Percentiles rank a stretch among this genome's conserved stretches.
Evolutionary conservation across 2,797 vertebrate genomes (phyloP).

Genomic region (Emys orbicularis): DNA sequence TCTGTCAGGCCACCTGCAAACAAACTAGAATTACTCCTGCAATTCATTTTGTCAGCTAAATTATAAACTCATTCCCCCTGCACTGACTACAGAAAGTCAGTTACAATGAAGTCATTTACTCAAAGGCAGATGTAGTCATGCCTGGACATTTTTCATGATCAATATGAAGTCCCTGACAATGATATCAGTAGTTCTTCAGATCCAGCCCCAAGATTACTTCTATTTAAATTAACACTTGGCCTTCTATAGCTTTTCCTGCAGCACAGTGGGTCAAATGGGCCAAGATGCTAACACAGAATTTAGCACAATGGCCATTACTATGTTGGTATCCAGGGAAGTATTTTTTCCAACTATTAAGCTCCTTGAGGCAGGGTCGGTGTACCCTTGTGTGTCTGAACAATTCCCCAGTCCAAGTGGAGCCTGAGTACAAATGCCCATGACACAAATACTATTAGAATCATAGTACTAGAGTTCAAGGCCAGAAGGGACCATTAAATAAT

Average conservation of each 20-base stretch:
- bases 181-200: not conserved
- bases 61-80: constrained; percentile 48
- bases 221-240: not conserved
- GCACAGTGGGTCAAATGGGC: not conserved
- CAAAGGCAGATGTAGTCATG: not conserved
- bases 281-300: not conserved
- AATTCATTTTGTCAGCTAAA: constrained; percentile 54
- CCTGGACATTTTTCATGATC: not conserved
- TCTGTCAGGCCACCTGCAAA: constrained; percentile 63
- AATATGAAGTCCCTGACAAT: rapidly evolving
- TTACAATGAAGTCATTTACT: constrained; percentile 37
- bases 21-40: constrained; percentile 52
- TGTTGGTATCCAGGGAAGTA: constrained; percentile 1
- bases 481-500: not conserved
- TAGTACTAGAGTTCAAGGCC: not conserved
- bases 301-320: not conserved
- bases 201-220: not conserved
- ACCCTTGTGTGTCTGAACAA: not conserved
- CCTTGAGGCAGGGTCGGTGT: rapidly evolving
- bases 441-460: not conserved
- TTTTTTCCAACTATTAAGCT: not conserved
- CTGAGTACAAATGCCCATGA: not conserved
- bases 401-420: not conserved
- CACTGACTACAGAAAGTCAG: constrained; percentile 9
- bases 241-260: not conserved